Conservation (phyloP, 23 tunicate species). For the Corella eumyota region DNA sequence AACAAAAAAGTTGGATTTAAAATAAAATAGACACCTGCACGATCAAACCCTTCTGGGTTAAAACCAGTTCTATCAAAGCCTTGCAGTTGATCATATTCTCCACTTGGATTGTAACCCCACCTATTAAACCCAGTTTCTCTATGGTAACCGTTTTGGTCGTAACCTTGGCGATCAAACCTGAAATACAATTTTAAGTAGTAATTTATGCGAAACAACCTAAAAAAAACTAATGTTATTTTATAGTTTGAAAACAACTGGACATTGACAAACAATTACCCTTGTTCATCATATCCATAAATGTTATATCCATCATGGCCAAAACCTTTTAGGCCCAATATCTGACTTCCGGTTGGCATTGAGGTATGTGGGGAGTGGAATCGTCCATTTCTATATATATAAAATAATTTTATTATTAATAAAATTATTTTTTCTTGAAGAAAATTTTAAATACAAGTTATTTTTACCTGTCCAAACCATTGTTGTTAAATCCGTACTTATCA, state of each 20-base stretch:
- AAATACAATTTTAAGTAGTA: background rate
- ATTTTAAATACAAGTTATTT: background rate
- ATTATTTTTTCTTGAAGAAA: background rate
- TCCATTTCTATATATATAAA: constrained; percentile 32
- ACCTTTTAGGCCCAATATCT: constrained; percentile 61
- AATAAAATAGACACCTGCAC: too few relatives aligned
- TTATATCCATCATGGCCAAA: constrained; percentile 71
- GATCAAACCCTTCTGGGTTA: constrained; percentile 29
- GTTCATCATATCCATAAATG: constrained; percentile 54
- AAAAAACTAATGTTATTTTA: too few relatives aligned
- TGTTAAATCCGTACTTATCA: constrained; percentile 79
- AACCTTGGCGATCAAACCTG: constrained; percentile 79
- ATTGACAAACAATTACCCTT: constrained; percentile 66
- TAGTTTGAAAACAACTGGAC: background rate
- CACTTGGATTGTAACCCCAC: constrained; percentile 41
- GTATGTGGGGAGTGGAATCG: constrained; percentile 39
- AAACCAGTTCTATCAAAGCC: constrained; percentile 30
- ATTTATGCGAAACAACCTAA: too few relatives aligned
- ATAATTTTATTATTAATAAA: background rate
- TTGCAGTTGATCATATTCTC: constrained; percentile 40
- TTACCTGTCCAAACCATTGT: constrained; percentile 59
- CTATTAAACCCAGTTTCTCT: constrained; percentile 58
- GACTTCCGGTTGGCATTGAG: constrained; percentile 60
- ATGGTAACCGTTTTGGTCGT: constrained; percentile 49
- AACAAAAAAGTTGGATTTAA: too few relatives aligned